These are phyloP conservation scores for Thereva nobilitata DNA, from an alignment of 2,888 invertebrate genomes.

Conservation along the genomic window DNA sequence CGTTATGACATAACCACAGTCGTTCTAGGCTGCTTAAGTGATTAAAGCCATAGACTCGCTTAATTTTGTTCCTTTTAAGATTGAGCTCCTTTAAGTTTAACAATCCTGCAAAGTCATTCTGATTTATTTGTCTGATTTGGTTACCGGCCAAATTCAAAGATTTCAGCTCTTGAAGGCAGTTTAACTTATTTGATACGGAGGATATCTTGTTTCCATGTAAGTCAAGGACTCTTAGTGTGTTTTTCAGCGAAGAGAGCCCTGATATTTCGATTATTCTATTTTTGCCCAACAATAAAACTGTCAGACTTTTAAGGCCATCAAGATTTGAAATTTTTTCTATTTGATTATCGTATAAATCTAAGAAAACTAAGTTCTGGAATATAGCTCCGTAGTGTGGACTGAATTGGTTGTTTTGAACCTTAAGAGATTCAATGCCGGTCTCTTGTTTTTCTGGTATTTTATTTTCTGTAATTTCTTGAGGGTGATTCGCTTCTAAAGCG, in stretches of 20 bases:
- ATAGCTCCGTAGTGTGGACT: constrained; percentile 51
- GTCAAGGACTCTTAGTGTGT: constrained; percentile 85
- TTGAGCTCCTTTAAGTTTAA: constrained; percentile 82
- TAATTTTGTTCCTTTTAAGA: constrained; percentile 81
- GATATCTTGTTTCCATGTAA: constrained; percentile 89
- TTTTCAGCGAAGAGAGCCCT: constrained; percentile 51
- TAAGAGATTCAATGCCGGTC: constrained; percentile 41
- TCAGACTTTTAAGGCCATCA: constrained; percentile 74
- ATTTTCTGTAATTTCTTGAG: constrained; percentile 6
- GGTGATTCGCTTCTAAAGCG: constrained; percentile 24
- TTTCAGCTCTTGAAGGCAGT: constrained; percentile 75
- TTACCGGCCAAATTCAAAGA: constrained; percentile 93
- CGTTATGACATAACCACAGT: constrained; percentile 58
- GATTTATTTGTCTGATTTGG: constrained; percentile 76
- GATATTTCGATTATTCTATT: constrained; percentile 66
- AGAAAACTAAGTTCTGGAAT: constrained; percentile 75
- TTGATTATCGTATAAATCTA: constrained; percentile 94
- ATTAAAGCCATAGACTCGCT: constrained; percentile 78
- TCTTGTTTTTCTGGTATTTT: constrained; percentile 2
- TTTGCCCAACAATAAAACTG: constrained; percentile 88
- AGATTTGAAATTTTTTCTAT: constrained; percentile 83
- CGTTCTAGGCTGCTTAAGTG: constrained; percentile 74
- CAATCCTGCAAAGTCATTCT: constrained; percentile 78
- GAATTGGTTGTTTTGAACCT: constrained; percentile 55
- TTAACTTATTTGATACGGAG: constrained; percentile 55